Base-by-base conservation (phyloP, 1,140 invertebrate genomes). In the Lysiphlebus fabarum region DNA sequence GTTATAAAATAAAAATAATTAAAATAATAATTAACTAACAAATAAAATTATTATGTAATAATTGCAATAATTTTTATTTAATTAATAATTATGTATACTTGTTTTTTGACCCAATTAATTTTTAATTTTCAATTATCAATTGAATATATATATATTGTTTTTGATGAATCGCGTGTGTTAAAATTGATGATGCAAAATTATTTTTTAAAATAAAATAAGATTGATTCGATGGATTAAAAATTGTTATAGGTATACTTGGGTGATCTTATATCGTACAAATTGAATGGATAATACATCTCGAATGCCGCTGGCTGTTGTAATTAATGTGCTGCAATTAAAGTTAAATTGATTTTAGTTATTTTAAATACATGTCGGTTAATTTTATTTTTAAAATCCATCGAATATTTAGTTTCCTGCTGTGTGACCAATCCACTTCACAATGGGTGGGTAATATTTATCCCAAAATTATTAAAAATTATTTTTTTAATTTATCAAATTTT, bases 261-360 rank as follows among this genome's bases (percentile, higher is more conserved):
- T 14, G 12, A 26, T 41, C 43, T 12, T 9, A 1, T 53, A 12
- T 41, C 56, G 11, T 59, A 63, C 62, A 63, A 59, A 63, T 63
- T 57, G 62, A 59, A 63, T 59, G 53, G 57, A 59, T 63, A 63
- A 63, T 63, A 56, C 58, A 48, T 57, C 58, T 38, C 42, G 62
- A 63, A 60, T 56, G 61, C 58, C 56, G 47, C 47, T 43, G 62
- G 55, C 62, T 49, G 40, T 56, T 50, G 59, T 62, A 64, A 65
- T 65, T 65, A 62, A 65, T 65, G 63, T 65, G 57, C 44, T 54
- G 58, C 63, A 62, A 65, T 65, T 65, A 65, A 65, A 54, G 57
- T 60, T 37, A 57, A 58, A 60, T 56, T 49, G 56, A 48, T 14
- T 26, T 26, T 48, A 47, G 56, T 40, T n/a, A n/a, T 57, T 57